A percentile compares a stretch with the other conserved stretches of the same genome.
phyloP scores from a whole-genome alignment of 2,888 invertebrate species.

The Cancer borealis region DNA sequence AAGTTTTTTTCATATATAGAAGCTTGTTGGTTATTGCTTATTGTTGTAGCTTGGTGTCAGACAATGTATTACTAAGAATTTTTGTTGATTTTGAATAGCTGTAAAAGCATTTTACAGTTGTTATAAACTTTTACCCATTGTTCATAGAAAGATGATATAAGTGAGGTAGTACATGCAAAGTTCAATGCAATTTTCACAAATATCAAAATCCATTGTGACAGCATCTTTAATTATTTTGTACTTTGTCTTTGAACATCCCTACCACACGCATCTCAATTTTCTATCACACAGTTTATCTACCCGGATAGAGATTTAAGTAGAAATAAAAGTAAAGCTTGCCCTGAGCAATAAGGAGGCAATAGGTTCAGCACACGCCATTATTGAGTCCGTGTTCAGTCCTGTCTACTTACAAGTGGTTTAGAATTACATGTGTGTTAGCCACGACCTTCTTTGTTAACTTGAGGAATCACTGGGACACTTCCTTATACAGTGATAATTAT shows the following conservation, averaged over 20 bases:
- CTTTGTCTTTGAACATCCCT: background rate
- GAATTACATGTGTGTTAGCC: background rate
- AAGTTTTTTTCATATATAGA: background rate
- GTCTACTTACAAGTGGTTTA: background rate
- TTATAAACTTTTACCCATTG: background rate
- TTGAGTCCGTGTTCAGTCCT: background rate
- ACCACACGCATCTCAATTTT: background rate
- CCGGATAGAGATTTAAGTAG: background rate
- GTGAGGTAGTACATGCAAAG: conserved; percentile 10
- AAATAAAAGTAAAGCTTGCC: background rate
- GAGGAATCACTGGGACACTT: background rate
- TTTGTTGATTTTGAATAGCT: background rate
- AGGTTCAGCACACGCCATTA: background rate
- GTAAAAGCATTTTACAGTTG: background rate
- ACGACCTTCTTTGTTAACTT: background rate
- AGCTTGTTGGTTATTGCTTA: background rate
- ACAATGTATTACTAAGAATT: background rate
- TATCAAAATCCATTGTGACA: background rate
- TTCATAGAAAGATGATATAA: background rate
- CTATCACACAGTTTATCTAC: background rate
- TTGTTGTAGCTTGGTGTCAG: conserved; percentile 25
- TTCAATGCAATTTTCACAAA: background rate
- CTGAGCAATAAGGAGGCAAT: background rate
- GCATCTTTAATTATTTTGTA: background rate
- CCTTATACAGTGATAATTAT: background rate